These are phyloP conservation scores for Amblyjoppa proteus DNA, from an alignment of 2,888 invertebrate species.

Conservation along the genomic window DNA sequence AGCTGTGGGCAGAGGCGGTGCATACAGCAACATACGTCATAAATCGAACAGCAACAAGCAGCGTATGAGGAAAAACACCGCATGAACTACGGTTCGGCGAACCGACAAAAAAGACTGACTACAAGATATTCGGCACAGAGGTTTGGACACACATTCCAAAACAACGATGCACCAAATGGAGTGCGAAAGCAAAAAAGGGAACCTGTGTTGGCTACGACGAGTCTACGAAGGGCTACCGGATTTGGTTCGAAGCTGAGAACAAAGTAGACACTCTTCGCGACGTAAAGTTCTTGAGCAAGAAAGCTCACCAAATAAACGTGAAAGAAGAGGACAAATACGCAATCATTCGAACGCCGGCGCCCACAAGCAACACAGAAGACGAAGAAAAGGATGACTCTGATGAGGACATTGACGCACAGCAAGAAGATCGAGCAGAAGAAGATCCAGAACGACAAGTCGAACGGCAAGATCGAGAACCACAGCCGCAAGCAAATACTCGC, in stretches of 20 bases:
- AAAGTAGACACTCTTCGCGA: constrained; percentile 45
- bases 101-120: constrained; percentile 32
- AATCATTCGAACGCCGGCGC: background rate
- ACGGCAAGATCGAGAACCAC: constrained; percentile 12
- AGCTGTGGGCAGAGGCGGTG: constrained; percentile 82
- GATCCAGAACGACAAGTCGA: constrained; percentile 1
- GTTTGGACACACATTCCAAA: constrained; percentile 79
- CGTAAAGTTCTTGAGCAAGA: constrained; percentile 37
- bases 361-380: background rate
- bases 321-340: constrained; percentile 17
- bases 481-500: background rate
- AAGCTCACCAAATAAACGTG: background rate
- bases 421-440: constrained; percentile 4
- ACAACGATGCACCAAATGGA: constrained; percentile 69
- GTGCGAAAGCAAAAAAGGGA: constrained; percentile 64
- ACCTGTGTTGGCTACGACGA: constrained; percentile 76
- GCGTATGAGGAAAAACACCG: constrained; percentile 71
- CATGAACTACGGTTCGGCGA: constrained; percentile 76
- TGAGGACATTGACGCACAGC: background rate
- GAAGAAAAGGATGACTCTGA: constrained; percentile 12
- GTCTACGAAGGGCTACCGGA: constrained; percentile 75
- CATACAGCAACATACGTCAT: constrained; percentile 78
- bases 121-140: constrained; percentile 72
- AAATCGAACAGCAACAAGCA: constrained; percentile 77
- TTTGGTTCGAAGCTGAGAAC: constrained; percentile 66